A percentile compares a stretch with the other conserved stretches of the same genome.
These are phyloP conservation scores for Criorhina ranunculi DNA, from an alignment of 2,888 invertebrate species.

Conservation along the genomic window DNA sequence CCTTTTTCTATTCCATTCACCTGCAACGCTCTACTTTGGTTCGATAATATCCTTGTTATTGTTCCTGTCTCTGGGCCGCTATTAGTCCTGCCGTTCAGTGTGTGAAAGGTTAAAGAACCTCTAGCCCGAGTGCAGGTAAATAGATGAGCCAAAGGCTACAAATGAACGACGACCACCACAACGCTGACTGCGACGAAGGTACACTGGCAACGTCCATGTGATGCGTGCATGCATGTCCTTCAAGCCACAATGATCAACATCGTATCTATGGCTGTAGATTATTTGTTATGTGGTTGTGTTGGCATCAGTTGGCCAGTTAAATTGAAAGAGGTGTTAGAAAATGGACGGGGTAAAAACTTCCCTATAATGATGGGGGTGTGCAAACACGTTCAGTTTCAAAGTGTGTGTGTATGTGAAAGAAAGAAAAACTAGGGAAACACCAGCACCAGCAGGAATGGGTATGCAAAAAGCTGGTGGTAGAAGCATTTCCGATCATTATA, in stretches of 20 bases:
- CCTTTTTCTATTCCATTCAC: conserved; percentile 39
- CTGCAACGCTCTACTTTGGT: conserved; percentile 28
- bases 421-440: conserved; percentile 4
- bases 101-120: conserved; percentile 64
- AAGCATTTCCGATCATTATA: conserved; percentile 83
- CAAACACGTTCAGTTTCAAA: conserved; percentile 13
- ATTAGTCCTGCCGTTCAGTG: conserved; percentile 21
- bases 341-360: conserved; percentile 18
- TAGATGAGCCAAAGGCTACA: conserved; percentile 46
- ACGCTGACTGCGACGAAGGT: conserved; percentile 16
- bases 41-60: conserved; percentile 71
- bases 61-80: conserved; percentile 50
- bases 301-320: conserved; percentile 61
- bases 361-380: conserved; percentile 54
- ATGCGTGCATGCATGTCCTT: conserved; percentile 61
- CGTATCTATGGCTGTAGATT: conserved; percentile 36
- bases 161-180: conserved; percentile 11
- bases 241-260: conserved; percentile 24
- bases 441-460: conserved; percentile 29
- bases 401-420: neutral
- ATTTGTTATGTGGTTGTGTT: conserved; percentile 49
- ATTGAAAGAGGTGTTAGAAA: conserved; percentile 71
- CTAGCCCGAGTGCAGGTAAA: conserved; percentile 23
- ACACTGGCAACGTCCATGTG: conserved; percentile 16
- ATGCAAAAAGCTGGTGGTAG: conserved; percentile 78